phyloP scores from a whole-genome alignment of 2,888 invertebrate species.

The Monoplex corrugatus region DNA sequence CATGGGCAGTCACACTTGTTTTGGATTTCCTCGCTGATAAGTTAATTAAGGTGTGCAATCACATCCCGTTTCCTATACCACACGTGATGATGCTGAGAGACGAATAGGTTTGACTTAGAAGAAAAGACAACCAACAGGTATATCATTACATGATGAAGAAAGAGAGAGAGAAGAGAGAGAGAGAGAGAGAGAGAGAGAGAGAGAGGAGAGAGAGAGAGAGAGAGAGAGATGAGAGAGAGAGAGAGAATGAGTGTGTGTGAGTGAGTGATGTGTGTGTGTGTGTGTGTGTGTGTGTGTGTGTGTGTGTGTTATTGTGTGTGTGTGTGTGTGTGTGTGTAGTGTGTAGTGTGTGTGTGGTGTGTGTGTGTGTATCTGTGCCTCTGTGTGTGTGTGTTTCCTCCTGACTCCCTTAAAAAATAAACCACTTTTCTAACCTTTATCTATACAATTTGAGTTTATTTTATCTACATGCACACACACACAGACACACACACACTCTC shows the following conservation, averaged over 20 bases:
- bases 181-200: not conserved
- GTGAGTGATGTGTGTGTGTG: not conserved
- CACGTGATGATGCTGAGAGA: no score
- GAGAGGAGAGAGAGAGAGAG: not conserved
- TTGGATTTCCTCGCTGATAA: no score
- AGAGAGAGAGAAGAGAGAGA: not conserved
- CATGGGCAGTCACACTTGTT: no score
- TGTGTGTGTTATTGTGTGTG: not conserved
- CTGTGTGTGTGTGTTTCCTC: no score
- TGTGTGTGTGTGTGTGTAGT: not conserved
- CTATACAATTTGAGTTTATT: no score
- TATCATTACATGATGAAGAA: not conserved
- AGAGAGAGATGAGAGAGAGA: not conserved
- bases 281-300: not conserved
- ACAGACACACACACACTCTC: constrained; percentile 3
- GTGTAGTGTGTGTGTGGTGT: no score
- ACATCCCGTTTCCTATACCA: no score
- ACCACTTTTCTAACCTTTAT: no score
- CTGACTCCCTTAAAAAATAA: not conserved
- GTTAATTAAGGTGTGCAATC: no score
- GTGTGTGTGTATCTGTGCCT: no score
- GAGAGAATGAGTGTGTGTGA: not conserved
- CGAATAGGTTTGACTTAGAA: no score
- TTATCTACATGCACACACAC: not conserved
- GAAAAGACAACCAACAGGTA: no score